Conservation (phyloP, 1,140 invertebrate species). For the Conus betulinus region DNA sequence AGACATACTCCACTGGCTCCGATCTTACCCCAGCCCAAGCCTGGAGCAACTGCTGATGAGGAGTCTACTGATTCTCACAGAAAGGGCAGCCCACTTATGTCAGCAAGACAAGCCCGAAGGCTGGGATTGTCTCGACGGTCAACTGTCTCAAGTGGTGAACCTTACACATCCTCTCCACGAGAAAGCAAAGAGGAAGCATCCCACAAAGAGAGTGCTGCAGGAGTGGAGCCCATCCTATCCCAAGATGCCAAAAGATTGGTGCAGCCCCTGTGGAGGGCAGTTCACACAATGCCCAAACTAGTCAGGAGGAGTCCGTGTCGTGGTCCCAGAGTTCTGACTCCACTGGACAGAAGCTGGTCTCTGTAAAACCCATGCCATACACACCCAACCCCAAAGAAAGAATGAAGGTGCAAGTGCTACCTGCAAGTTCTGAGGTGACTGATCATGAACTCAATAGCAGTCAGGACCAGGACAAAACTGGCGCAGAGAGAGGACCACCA, state of each 20-base stretch:
- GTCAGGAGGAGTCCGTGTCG: neutral
- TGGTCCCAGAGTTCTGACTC: neutral
- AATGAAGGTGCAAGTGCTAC: neutral
- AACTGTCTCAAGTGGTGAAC: neutral
- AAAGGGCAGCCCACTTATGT: neutral
- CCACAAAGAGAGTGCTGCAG: neutral
- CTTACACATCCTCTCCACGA: neutral
- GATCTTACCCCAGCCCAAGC: neutral
- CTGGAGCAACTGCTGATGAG: neutral
- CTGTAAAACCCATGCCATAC: neutral
- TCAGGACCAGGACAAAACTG: neutral
- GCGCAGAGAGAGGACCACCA: neutral
- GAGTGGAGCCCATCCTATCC: neutral
- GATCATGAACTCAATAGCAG: neutral
- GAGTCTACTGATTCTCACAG: neutral
- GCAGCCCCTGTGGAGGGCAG: neutral
- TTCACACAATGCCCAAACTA: neutral
- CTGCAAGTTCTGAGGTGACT: neutral
- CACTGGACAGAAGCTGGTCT: neutral
- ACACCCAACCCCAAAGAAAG: neutral
- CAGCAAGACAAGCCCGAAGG: conserved; percentile 32
- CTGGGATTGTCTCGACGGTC: conserved; percentile 22
- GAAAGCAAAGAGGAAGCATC: neutral
- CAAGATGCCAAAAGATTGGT: neutral
- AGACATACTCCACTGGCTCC: neutral